Evolutionary conservation across 2,113 vertebrate species (phyloP).

Genomic region (Neodontobutis hainanensis): DNA sequence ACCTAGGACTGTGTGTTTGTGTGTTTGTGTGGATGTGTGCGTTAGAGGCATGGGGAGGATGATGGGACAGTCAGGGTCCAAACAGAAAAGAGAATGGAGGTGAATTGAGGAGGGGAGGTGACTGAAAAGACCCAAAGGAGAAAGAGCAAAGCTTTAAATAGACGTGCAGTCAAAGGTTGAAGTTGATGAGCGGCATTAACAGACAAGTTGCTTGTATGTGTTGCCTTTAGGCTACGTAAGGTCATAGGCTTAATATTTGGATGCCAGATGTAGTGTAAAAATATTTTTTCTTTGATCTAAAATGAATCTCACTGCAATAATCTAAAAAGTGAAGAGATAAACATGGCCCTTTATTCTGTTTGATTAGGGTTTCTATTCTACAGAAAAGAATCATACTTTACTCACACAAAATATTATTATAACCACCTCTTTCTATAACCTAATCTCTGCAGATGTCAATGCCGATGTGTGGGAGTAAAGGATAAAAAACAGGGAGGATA

Average conservation of each 20-base stretch:
- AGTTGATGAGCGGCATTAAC: not conserved
- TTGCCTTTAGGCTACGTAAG: not conserved
- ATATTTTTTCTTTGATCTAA: not conserved
- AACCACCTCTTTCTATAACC: no score
- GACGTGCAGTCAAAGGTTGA: not conserved
- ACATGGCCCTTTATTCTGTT: no score
- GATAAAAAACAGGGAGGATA: no score
- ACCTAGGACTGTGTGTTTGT: conserved; percentile 30
- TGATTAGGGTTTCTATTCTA: no score
- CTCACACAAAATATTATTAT: no score
- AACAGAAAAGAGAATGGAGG: conserved; percentile 24
- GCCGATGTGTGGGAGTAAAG: no score
- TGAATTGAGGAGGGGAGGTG: conserved; percentile 5
- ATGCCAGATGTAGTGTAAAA: no score
- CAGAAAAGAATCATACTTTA: no score
- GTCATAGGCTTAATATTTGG: not conserved
- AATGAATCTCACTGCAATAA: no score
- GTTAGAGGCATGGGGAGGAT: conserved; percentile 5
- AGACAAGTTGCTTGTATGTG: not conserved
- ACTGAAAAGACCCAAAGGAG: not conserved
- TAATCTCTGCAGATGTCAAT: no score
- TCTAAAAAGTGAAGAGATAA: no score
- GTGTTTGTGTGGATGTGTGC: conserved; percentile 24
- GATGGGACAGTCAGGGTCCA: conserved; percentile 27
- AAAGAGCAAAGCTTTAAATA: not conserved